Conservation (phyloP, 1,140 invertebrate species). For the Phocides pigmalion region DNA sequence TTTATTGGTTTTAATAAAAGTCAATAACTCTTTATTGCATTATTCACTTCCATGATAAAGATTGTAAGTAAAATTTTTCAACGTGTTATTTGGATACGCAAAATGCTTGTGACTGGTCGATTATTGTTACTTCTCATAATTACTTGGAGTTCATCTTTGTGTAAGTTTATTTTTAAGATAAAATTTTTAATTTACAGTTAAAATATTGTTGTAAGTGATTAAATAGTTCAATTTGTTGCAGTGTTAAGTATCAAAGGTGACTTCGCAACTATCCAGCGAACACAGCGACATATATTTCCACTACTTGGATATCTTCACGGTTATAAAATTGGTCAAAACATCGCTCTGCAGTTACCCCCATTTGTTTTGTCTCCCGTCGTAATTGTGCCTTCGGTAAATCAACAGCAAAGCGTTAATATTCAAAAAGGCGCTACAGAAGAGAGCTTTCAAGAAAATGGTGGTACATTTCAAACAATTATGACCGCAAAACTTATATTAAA, state of each 20-base stretch:
- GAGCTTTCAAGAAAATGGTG: conserved; percentile 39
- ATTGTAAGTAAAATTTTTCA: conserved; percentile 21
- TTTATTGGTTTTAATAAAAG: too few species aligned
- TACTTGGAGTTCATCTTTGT: conserved; percentile 21
- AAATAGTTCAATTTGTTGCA: conserved; percentile 35
- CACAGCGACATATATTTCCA: conserved; percentile 39
- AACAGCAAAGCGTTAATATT: conserved; percentile 49
- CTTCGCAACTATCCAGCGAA: conserved; percentile 6
- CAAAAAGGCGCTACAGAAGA: conserved; percentile 37
- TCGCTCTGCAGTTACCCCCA: conserved; percentile 45
- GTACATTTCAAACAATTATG: conserved; percentile 39
- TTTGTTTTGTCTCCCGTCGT: conserved; percentile 55
- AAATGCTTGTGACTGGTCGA: conserved; percentile 41
- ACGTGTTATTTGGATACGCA: conserved; percentile 39
- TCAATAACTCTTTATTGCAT: conserved; percentile 17
- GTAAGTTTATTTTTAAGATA: conserved; percentile 26
- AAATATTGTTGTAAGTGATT: neutral
- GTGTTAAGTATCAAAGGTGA: conserved; percentile 34
- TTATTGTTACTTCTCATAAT: conserved; percentile 27
- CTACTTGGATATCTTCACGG: conserved; percentile 51
- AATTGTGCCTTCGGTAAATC: conserved; percentile 52
- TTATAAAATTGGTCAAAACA: conserved; percentile 50
- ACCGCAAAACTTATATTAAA: conserved; percentile 39
- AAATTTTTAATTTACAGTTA: conserved; percentile 5
- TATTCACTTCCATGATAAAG: conserved; percentile 18